Percentiles rank a stretch among this genome's conserved stretches.
Evolutionary conservation across 2,888 invertebrate species (phyloP).

Genomic region (Oscheius onirici): DNA sequence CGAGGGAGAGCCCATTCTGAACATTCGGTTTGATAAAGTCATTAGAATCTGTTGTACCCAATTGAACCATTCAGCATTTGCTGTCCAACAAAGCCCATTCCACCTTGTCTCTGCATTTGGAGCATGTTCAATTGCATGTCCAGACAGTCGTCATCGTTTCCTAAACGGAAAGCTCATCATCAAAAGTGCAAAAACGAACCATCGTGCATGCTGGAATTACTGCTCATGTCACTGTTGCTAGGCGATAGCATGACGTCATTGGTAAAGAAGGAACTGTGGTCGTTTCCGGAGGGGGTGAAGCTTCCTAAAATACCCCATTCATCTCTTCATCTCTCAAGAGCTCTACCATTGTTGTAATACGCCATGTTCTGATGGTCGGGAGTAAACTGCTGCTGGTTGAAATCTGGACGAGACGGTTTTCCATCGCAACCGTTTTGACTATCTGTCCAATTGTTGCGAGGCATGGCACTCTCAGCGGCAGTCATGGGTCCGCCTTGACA

Average conservation of each 20-base stretch:
- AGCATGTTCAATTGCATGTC: slow-evolving; percentile 39
- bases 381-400: slow-evolving; percentile 14
- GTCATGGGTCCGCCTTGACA: slow-evolving; percentile 46
- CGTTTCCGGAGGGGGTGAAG: slow-evolving; percentile 18
- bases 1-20: slow-evolving; percentile 33
- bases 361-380: slow-evolving; percentile 16
- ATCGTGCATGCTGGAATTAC: slow-evolving; percentile 52
- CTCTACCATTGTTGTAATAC: slow-evolving; percentile 13
- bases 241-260: slow-evolving; percentile 39
- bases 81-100: slow-evolving; percentile 8
- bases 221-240: slow-evolving; percentile 55
- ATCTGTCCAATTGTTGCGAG: slow-evolving; percentile 18
- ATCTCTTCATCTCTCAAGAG: not conserved
- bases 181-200: slow-evolving; percentile 30
- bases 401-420: not conserved
- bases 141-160: slow-evolving; percentile 52
- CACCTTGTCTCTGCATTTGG: slow-evolving; percentile 19
- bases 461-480: slow-evolving; percentile 39
- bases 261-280: slow-evolving; percentile 20
- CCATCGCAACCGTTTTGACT: slow-evolving; percentile 1
- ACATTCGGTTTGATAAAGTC: not conserved
- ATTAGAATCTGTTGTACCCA: not conserved
- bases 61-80: slow-evolving; percentile 22
- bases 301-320: slow-evolving; percentile 8
- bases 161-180: slow-evolving; percentile 27